Base-by-base conservation (phyloP, 2,888 invertebrate species). In the Eupithecia pulchellata region DNA sequence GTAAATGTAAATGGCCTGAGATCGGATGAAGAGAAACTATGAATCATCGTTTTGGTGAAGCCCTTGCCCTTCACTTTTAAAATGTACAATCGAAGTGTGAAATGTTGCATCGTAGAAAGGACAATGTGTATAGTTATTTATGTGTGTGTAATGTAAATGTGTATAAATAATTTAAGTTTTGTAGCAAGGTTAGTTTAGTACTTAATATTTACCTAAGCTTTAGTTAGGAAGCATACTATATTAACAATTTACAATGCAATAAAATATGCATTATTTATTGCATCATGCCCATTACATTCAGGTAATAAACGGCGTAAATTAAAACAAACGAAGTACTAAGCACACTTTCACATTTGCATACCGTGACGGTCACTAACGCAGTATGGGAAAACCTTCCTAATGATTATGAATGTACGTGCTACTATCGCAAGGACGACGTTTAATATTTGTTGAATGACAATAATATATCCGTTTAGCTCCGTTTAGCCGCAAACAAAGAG, bases 341-440 rank as follows among this genome's bases (percentile, higher is more conserved):
- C 79, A 81, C 83, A 89, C 91, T 91, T 90, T 91, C 90, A 90
- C 89, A 88, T 87, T 85, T 84, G 75, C 79, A 78, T 85, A 75
- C 85, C 89, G 84, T 90, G 89, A 90, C 89, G 84, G 85, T 86
- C 86, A 78, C 77, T 76, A 77, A 71, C 63, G 57, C 68, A 72
- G 55, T 71, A 77, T 69, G 73, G 71, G 36, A 79, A 73, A 75
- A 79, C 36, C 68, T 25, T 66, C 66, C 65, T 65, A 76, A 77
- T 62, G 17, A 39, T 9, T 32, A 39, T 66, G 36, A 42, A 34
- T 57, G 77, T 76, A 78, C 62, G 69, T 69, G 75, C 76, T 68
- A 73, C 71, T 61, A 70, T 73, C 4, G 70, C 61, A 65, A 68
- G 65, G 64, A 65, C 42, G 30, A 63, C 27, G 27, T 62, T 60